Base-by-base conservation (phyloP, 2,797 vertebrate genomes). In the Esox masquinongy region DNA sequence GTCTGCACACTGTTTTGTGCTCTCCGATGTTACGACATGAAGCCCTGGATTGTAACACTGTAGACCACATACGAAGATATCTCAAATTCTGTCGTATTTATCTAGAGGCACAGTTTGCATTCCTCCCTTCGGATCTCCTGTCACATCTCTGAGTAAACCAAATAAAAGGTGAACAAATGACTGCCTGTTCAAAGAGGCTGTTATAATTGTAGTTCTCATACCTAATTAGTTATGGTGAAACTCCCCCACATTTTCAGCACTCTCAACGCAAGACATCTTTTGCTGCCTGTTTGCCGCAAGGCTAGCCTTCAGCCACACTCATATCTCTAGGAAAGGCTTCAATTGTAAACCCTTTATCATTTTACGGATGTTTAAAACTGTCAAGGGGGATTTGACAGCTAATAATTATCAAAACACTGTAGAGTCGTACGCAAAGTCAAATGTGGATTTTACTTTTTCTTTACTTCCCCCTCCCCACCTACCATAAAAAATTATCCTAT, bases 191-290 rank as follows among this genome's bases (percentile, higher is more conserved):
- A 50, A 53, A 68, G 66, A 17, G 69, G 31, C 63, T 26, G 34
- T 12, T 53, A 51, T 67, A 61, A 79, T 79, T 43, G 31, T 69
- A 73, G 68, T 73, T 78, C 80, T 75, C 72, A 76, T 75, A 68
- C 49, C 17, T 49, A 75, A 81, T 82, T 77, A 78, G 56, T 74
- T 59, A 49, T n/a, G 9, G 51, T 39, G 50, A 73, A 70, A 67
- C 24, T 6, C 4, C 36, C 36, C 9, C 1, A 19, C 12, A 11
- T 2, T 11, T 72, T 22, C 9, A 36, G 16, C 67, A 8, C n/a
- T n/a, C 16, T n/a, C 29, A 36, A 7, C 16, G 31, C 17, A 22
- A n/a, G 34, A 12, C 0, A 15, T 67, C 64, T 31, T 53, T 50
- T 50, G 14, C 31, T 63, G 61, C 14, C 1, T 71, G 2, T 39